A percentile compares a stretch with the other conserved stretches of the same genome.
These are phyloP conservation scores for Panzeria rudis DNA, from an alignment of 2,888 invertebrate genomes.

Conservation along the genomic window DNA sequence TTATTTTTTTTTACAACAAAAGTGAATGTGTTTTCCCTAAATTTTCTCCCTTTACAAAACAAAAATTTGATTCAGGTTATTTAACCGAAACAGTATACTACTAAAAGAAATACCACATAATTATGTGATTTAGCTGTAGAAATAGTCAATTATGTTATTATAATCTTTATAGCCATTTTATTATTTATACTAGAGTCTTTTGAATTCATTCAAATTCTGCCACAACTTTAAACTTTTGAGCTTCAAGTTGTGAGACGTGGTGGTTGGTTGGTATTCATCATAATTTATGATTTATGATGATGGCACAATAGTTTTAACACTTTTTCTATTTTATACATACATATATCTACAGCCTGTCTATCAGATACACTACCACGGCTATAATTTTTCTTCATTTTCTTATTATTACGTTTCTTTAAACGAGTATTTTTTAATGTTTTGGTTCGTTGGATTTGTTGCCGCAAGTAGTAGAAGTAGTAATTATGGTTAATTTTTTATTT, in stretches of 20 bases:
- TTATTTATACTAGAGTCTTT: conserved; percentile 29
- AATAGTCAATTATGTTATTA: conserved; percentile 66
- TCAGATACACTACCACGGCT: neutral
- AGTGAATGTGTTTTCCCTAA: conserved; percentile 4
- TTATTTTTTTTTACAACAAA: neutral
- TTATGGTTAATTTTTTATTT: conserved; percentile 59
- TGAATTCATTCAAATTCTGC: conserved; percentile 29
- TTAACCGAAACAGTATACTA: neutral
- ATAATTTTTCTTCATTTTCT: conserved; percentile 20
- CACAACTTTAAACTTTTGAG: conserved; percentile 27
- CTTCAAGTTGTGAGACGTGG: neutral
- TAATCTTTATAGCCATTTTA: conserved; percentile 40
- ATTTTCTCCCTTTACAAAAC: neutral
- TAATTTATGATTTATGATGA: conserved; percentile 59
- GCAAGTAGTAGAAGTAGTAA: conserved; percentile 54
- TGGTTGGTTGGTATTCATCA: conserved; percentile 41
- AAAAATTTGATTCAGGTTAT: conserved; percentile 10
- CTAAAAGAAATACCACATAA: conserved; percentile 35
- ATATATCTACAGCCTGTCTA: conserved; percentile 33
- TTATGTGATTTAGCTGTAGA: conserved; percentile 62
- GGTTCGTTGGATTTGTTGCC: conserved; percentile 46
- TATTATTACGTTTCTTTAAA: conserved; percentile 12
- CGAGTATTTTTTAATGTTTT: conserved; percentile 6
- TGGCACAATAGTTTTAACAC: conserved; percentile 62
- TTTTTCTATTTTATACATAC: conserved; percentile 44